Conservation (phyloP, 2,113 vertebrate species). For the Grallaria varia region DNA sequence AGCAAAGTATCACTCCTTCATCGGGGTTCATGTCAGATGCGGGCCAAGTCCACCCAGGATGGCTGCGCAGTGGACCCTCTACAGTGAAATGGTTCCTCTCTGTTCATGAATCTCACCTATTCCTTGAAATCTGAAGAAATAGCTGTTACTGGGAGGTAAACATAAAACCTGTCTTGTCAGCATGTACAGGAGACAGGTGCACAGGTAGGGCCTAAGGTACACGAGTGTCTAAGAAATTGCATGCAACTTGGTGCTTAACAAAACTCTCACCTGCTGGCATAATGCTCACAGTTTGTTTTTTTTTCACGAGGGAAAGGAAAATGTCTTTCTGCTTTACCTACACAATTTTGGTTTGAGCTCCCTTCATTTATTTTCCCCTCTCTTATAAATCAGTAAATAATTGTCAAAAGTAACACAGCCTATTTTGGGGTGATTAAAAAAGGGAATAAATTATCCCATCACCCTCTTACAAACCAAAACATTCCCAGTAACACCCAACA, state of each 20-base stretch:
- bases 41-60: not conserved
- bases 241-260: rapidly evolving
- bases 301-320: not conserved
- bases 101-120: not conserved
- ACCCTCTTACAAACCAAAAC: not conserved
- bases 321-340: not conserved
- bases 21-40: not conserved
- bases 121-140: not conserved
- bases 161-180: not conserved
- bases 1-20: not conserved
- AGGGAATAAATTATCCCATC: not conserved
- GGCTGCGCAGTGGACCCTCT: not conserved
- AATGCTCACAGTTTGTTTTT: not conserved
- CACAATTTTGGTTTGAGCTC: not conserved
- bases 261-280: not conserved
- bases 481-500: not conserved
- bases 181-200: not conserved
- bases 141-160: not conserved
- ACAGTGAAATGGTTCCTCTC: not conserved
- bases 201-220: not conserved
- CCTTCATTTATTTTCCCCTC: not conserved
- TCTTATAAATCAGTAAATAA: not conserved
- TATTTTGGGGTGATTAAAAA: not conserved
- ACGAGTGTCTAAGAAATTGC: not conserved
- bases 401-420: not conserved